phyloP scores from a whole-genome alignment of 2,888 invertebrate species.

The Luperina testacea region DNA sequence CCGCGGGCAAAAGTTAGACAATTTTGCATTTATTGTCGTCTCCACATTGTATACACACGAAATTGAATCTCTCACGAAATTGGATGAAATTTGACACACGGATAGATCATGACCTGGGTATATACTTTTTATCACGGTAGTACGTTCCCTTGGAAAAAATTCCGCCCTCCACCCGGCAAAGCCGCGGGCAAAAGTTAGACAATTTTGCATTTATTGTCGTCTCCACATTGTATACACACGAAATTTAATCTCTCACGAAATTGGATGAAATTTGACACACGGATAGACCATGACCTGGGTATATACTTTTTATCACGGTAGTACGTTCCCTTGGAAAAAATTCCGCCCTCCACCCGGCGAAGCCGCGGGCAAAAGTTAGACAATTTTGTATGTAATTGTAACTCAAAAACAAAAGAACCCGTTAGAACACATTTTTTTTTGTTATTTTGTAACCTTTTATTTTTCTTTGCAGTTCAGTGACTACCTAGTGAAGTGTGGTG shows the following conservation, averaged over 20 bases:
- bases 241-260: not conserved
- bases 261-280: not conserved
- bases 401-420: not conserved
- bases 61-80: not conserved
- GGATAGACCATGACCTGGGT: not conserved
- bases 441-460: not conserved
- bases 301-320: not conserved
- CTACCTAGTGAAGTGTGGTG: conserved; percentile 94
- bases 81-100: not conserved
- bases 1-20: too few species aligned
- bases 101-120: not conserved
- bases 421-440: not conserved
- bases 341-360: too few species aligned
- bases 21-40: too few species aligned
- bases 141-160: not conserved
- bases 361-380: not conserved
- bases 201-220: too few species aligned
- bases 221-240: not conserved
- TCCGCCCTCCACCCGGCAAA: too few species aligned
- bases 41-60: not conserved
- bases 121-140: not conserved
- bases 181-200: not conserved
- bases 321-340: not conserved
- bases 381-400: not conserved
- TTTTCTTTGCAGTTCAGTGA: conserved; percentile 93